Percentiles rank a stretch among this genome's conserved stretches.
These are phyloP conservation scores for Pollimyrus isidori DNA, from an alignment of 2,113 vertebrate species.

Conservation along the genomic window DNA sequence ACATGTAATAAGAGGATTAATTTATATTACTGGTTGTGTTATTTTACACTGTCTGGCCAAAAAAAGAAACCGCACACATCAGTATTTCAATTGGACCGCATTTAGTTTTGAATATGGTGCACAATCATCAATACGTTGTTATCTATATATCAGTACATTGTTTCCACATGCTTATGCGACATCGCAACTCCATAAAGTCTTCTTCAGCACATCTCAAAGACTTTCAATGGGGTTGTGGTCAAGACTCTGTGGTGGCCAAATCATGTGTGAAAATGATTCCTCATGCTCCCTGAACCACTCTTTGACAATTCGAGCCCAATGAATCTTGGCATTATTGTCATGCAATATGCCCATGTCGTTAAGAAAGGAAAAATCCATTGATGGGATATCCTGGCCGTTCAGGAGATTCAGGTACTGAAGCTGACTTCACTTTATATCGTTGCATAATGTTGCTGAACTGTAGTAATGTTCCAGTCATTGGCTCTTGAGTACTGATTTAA, in stretches of 20 bases:
- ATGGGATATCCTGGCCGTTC: no score
- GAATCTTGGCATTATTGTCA: background rate
- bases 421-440: no score
- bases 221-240: background rate
- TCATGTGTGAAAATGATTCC: background rate
- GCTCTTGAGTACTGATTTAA: no score
- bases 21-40: background rate
- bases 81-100: background rate
- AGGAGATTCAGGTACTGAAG: no score
- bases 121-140: background rate
- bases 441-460: no score
- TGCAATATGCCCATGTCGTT: no score
- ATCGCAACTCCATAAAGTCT: background rate
- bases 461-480: no score
- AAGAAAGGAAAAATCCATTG: no score
- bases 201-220: background rate
- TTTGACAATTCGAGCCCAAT: background rate
- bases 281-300: background rate
- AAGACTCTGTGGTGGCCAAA: background rate
- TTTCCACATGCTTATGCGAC: background rate
- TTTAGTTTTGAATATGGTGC: background rate
- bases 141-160: background rate
- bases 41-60: background rate
- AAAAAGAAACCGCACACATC: background rate
- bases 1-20: background rate